Base-by-base conservation (phyloP, 2,113 vertebrate genomes). In the Odobenus rosmarus region DNA sequence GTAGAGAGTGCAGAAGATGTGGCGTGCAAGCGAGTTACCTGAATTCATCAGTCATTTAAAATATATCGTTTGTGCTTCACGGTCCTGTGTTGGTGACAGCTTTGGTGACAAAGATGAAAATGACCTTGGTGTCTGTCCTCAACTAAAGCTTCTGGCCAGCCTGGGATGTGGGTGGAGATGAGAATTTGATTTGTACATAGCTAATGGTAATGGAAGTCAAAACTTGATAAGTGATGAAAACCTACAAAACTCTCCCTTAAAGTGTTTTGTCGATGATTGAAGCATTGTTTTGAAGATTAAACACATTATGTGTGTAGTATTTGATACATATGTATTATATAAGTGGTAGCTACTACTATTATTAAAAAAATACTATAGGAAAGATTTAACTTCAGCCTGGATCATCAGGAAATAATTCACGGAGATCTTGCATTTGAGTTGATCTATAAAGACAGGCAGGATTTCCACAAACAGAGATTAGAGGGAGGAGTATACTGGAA, bases 161-260 rank as follows among this genome's bases (percentile, higher is more conserved):
- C 24, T 55, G 31, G 33, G 36, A 3, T 88, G 31, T 16, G 18
- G 23, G 14, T 67, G 28, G 53, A 39, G 8, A 14, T n/a, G 23
- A 51, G 13, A 76, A 53, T 55, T 81, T 18, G n/a, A 64, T 90
- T 87, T 96, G 55, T 92, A 82, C 3, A 9, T 76, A 87, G 49
- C 21, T 55, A 74, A 69, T 55, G 49, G 18, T 72, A 71, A 39
- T 36, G 15, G 64, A 88, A 95, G 26, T 69, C 21, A 61, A 72
- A 93, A 62, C 83, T 91, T 92, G n/a, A 7, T 90, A 62, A 85
- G 8, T 85, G 49, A 46, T 33, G 87, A 53, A 88, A 96, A 89
- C 57, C 61, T 76, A 67, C 51, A 96, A 21, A 96, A 57, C 16
- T 53, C 53, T 74, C 59, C 42, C 9, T 96, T 86, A 72, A 69